phyloP scores from a whole-genome alignment of 2,113 vertebrate genomes.

The Eidolon helvum region DNA sequence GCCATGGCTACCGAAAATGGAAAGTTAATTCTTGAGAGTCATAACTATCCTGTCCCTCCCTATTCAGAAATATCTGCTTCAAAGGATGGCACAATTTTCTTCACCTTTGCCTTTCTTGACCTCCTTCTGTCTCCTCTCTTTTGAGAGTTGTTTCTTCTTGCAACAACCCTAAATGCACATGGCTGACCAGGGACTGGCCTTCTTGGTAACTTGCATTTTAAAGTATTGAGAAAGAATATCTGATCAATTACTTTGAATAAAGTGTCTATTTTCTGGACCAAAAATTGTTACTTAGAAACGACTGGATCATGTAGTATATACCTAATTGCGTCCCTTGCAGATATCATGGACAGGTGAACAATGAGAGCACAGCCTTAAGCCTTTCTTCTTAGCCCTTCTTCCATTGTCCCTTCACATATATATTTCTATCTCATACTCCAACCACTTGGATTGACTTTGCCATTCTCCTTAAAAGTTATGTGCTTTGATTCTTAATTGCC shows the following conservation, averaged over 20 bases:
- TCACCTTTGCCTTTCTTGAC: neutral
- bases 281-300: neutral
- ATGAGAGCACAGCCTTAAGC: neutral
- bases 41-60: neutral
- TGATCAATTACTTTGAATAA: neutral
- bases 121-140: neutral
- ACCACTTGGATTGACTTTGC: neutral
- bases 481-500: neutral
- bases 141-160: neutral
- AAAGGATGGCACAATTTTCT: neutral
- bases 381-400: neutral
- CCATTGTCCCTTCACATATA: fast-evolving
- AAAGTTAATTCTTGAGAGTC: neutral
- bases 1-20: neutral
- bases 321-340: neutral
- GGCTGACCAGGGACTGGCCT: neutral
- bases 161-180: neutral
- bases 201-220: neutral
- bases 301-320: neutral
- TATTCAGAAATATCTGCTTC: neutral
- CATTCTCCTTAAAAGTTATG: neutral
- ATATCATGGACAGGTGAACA: neutral
- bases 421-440: neutral
- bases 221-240: neutral
- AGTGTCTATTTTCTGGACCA: neutral